Conservation (phyloP, 2,797 vertebrate genomes). For the Malacoctenus gilli region DNA sequence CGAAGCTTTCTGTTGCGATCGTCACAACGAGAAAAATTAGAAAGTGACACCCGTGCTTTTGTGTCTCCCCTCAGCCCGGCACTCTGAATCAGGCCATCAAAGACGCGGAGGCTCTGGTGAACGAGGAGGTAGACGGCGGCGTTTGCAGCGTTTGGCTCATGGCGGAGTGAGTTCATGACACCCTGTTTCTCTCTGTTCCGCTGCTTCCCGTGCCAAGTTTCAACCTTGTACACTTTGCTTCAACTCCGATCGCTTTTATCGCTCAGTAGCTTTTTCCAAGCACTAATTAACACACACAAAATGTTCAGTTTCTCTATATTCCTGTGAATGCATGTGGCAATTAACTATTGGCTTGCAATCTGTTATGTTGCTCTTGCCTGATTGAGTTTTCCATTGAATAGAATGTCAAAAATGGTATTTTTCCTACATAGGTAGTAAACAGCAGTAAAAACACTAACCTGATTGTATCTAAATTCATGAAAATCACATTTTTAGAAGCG, state of each 20-base stretch:
- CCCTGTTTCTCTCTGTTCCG: slow-evolving; percentile 10
- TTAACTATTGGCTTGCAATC: too few relatives aligned
- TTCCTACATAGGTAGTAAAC: too few relatives aligned
- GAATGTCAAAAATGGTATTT: too few relatives aligned
- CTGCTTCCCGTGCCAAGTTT: not conserved
- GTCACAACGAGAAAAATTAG: slow-evolving; percentile 57
- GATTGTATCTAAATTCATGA: too few relatives aligned
- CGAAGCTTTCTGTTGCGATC: slow-evolving; percentile 49
- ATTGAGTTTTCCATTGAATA: too few relatives aligned
- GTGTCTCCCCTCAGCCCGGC: slow-evolving; percentile 77
- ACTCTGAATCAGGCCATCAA: slow-evolving; percentile 84
- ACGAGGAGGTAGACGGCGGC: slow-evolving; percentile 75
- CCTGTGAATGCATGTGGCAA: too few relatives aligned
- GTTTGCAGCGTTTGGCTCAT: slow-evolving; percentile 83
- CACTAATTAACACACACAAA: too few relatives aligned
- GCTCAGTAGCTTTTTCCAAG: not conserved
- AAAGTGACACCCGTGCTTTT: slow-evolving; percentile 50
- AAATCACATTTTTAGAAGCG: too few relatives aligned
- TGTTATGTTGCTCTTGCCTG: too few relatives aligned
- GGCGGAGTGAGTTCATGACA: slow-evolving; percentile 78
- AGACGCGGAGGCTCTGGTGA: slow-evolving; percentile 74
- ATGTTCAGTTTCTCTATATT: too few relatives aligned
- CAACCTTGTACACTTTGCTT: slow-evolving; percentile 5
- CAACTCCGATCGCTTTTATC: not conserved
- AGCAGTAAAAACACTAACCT: too few relatives aligned